Conservation (phyloP, 2,113 vertebrate species). For the Megaceryle maxima region DNA sequence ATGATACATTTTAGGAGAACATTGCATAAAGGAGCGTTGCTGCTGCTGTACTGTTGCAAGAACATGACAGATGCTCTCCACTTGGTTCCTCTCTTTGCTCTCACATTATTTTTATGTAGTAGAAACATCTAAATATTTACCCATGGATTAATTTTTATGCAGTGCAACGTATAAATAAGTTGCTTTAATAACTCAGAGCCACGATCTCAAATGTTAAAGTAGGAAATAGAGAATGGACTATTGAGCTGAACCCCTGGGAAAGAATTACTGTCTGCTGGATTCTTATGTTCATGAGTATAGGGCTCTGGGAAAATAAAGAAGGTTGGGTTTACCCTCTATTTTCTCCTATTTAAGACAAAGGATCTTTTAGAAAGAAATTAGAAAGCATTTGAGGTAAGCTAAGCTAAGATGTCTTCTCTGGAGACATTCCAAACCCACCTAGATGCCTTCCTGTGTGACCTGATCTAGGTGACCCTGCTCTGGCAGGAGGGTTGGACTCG, state of each 20-base stretch:
- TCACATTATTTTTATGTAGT: not conserved
- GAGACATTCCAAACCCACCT: too few relatives aligned
- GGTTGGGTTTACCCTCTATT: not conserved
- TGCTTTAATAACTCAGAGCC: not conserved
- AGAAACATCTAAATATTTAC: not conserved
- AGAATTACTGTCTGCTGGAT: not conserved
- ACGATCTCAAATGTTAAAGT: not conserved
- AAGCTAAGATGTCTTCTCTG: too few relatives aligned
- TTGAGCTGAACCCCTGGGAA: not conserved
- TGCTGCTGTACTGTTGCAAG: not conserved
- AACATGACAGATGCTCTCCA: not conserved
- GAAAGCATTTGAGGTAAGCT: not conserved
- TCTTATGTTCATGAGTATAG: not conserved
- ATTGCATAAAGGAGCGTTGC: not conserved
- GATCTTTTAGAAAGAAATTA: not conserved
- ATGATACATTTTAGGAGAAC: not conserved
- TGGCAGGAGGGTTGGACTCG: too few relatives aligned
- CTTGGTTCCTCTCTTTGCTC: not conserved
- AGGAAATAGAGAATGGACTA: not conserved
- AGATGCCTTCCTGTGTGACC: too few relatives aligned
- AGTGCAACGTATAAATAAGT: not conserved
- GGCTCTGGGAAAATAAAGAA: not conserved
- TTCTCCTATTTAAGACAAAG: not conserved
- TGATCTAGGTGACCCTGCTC: too few relatives aligned
- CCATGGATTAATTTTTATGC: not conserved